These are phyloP conservation scores for Macrobrachium nipponense DNA, from an alignment of 1,140 invertebrate genomes.

Conservation along the genomic window DNA sequence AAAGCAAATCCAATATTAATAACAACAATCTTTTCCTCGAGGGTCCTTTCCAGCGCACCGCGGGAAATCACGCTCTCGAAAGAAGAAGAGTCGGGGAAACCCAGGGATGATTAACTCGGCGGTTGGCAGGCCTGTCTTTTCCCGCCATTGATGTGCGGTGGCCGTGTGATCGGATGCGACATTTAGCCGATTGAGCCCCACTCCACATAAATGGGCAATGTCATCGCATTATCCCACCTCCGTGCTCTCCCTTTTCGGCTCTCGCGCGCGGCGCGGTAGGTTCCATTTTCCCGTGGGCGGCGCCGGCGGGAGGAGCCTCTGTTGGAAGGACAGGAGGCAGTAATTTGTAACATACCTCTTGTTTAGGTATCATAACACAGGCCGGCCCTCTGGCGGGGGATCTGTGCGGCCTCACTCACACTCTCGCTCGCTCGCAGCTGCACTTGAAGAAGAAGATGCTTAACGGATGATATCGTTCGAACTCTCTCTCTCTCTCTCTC, in stretches of 20 bases:
- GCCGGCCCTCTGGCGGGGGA: constrained; percentile 35
- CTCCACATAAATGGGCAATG: not conserved
- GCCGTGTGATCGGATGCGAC: constrained; percentile 43
- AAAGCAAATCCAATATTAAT: too few species aligned
- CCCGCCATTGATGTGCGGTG: constrained; percentile 21
- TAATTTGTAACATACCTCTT: constrained; percentile 60
- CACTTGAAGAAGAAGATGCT: constrained; percentile 8
- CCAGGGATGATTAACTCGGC: constrained; percentile 50
- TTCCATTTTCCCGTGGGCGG: not conserved
- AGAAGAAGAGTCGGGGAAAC: not conserved
- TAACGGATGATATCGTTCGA: not conserved
- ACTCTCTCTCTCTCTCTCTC: not conserved
- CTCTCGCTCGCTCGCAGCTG: not conserved
- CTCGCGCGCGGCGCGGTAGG: not conserved
- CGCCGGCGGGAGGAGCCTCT: not conserved
- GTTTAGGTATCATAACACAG: constrained; percentile 59
- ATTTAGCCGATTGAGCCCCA: constrained; percentile 48
- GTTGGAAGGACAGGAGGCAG: not conserved
- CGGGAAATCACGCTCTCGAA: constrained; percentile 27
- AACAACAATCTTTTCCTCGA: too few species aligned
- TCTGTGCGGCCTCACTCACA: too few species aligned
- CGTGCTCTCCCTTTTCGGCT: not conserved
- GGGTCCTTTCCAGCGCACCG: not conserved
- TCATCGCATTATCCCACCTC: not conserved
- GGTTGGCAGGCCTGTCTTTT: constrained; percentile 37